phyloP scores from a whole-genome alignment of 2,113 vertebrate species.

The Rynchops niger region DNA sequence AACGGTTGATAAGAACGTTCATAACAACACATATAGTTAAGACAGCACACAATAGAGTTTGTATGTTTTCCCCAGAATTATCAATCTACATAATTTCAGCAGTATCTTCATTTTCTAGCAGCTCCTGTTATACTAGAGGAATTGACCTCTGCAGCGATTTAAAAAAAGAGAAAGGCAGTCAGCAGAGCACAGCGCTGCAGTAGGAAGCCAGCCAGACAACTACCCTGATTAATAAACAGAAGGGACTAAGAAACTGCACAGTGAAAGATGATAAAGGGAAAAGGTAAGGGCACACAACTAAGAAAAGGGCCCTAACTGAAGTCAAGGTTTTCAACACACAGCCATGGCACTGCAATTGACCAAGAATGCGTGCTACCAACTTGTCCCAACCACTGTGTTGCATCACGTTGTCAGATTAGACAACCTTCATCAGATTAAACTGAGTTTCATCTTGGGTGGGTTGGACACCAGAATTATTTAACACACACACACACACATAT shows the following conservation, averaged over 20 bases:
- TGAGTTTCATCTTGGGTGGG: background rate
- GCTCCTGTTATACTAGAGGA: background rate
- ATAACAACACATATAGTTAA: background rate
- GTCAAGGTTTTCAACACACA: background rate
- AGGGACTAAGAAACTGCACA: background rate
- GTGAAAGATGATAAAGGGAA: background rate
- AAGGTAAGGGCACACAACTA: background rate
- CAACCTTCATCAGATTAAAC: background rate
- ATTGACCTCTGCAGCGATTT: background rate
- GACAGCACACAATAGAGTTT: background rate
- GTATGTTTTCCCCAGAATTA: background rate
- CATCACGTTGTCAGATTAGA: background rate
- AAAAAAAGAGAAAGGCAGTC: background rate
- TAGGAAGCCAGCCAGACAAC: background rate
- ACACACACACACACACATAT: background rate
- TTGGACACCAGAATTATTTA: background rate
- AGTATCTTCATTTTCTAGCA: background rate
- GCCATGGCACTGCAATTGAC: background rate
- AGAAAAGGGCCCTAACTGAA: background rate
- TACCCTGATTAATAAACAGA: background rate
- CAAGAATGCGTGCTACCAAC: background rate
- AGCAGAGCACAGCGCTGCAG: background rate
- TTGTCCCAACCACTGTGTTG: background rate
- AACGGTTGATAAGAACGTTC: background rate
- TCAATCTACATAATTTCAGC: background rate